Evolutionary conservation across 2,797 vertebrate species (phyloP).

Genomic region (Takifugu ocellatus): DNA sequence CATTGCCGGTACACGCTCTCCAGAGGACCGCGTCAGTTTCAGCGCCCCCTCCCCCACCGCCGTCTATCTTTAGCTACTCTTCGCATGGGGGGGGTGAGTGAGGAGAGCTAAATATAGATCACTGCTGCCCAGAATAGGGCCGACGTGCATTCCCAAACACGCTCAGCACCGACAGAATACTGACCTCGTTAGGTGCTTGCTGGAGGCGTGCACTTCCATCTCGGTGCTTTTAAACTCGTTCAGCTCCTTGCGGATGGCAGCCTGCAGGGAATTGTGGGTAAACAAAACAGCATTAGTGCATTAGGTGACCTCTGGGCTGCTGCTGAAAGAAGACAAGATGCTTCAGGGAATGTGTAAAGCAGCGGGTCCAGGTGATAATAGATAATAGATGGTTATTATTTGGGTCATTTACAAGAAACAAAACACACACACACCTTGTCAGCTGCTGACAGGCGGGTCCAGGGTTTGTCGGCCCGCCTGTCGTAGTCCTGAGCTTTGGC

Average conservation of each 20-base stretch:
- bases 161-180: slow-evolving; percentile 40
- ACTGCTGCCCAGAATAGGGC: slow-evolving; percentile 51
- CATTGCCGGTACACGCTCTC: slow-evolving; percentile 20
- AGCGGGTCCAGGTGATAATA: not conserved
- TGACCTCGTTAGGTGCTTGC: slow-evolving; percentile 98
- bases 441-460: slow-evolving; percentile 95
- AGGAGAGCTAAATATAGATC: slow-evolving; percentile 63
- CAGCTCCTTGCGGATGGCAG: slow-evolving; percentile 96
- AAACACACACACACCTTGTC: slow-evolving; percentile 83
- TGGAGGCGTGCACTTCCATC: slow-evolving; percentile 98
- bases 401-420: not conserved
- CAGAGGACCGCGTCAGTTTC: slow-evolving; percentile 32
- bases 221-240: slow-evolving; percentile 99
- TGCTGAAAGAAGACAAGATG: not conserved
- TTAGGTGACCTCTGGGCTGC: slow-evolving; percentile 22
- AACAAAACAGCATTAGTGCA: slow-evolving; percentile 31
- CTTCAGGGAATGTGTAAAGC: not conserved
- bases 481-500: slow-evolving; percentile 99
- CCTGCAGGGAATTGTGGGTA: slow-evolving; percentile 68
- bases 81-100: slow-evolving; percentile 21
- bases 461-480: slow-evolving; percentile 96
- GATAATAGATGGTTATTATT: no score
- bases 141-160: slow-evolving; percentile 13
- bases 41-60: slow-evolving; percentile 10
- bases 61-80: slow-evolving; percentile 65